Percentiles rank a stretch among this genome's conserved stretches.
Evolutionary conservation across 2,113 vertebrate species (phyloP).

Genomic region (Pachycephala philippinensis): DNA sequence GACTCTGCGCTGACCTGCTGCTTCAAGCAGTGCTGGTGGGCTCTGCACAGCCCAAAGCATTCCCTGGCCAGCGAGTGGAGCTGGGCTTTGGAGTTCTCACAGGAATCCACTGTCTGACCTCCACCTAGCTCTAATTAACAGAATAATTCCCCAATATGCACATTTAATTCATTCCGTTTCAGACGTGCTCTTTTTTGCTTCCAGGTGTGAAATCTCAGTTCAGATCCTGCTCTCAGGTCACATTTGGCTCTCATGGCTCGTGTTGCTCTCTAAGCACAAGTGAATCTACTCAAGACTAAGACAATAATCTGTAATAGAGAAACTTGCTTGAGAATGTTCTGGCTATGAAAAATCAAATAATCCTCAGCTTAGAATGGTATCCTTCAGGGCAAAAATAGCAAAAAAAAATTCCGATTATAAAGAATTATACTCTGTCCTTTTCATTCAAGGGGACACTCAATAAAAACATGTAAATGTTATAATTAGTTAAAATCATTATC

Average conservation of each 20-base stretch:
- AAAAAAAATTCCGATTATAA: not conserved
- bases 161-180: not conserved
- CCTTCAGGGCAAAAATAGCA: not conserved
- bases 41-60: not conserved
- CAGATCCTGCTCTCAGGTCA: not conserved
- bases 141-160: not conserved
- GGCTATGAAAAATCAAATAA: not conserved
- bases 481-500: not conserved
- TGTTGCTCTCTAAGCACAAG: not conserved
- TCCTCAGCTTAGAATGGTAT: not conserved
- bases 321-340: not conserved
- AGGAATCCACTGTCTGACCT: not conserved
- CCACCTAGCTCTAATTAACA: not conserved
- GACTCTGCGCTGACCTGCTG: not conserved
- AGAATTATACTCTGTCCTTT: not conserved
- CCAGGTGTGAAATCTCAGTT: not conserved
- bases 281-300: not conserved
- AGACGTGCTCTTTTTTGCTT: accelerated
- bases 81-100: not conserved
- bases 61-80: not conserved
- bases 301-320: not conserved
- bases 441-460: not conserved
- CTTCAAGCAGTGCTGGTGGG: not conserved
- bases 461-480: not conserved
- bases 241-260: not conserved